Evolutionary conservation across 1,140 invertebrate species (phyloP).

Genomic region (Nomia melanderi): DNA sequence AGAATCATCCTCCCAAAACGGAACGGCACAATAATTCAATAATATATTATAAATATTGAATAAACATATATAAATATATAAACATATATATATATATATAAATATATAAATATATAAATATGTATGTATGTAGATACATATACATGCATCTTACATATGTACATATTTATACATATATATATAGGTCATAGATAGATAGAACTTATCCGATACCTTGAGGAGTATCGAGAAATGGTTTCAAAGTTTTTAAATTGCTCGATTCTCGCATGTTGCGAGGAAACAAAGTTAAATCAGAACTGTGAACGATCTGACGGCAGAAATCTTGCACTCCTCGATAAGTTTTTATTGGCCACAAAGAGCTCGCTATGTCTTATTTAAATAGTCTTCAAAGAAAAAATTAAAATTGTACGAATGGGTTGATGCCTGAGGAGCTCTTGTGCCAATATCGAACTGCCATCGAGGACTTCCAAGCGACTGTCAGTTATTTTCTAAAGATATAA

Average conservation of each 20-base stretch:
- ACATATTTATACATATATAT: slow-evolving; percentile 68
- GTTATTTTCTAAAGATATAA: slow-evolving; percentile 77
- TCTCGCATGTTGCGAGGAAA: slow-evolving; percentile 69
- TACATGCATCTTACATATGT: slow-evolving; percentile 56
- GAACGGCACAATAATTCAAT: slow-evolving; percentile 81
- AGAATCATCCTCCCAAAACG: slow-evolving; percentile 78
- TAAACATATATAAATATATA: slow-evolving; percentile 75
- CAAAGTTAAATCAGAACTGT: slow-evolving; percentile 69
- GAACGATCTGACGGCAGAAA: slow-evolving; percentile 67
- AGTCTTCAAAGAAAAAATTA: slow-evolving; percentile 45
- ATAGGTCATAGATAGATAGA: slow-evolving; percentile 74
- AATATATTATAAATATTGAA: slow-evolving; percentile 76
- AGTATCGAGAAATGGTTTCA: slow-evolving; percentile 73
- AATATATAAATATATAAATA: slow-evolving; percentile 24
- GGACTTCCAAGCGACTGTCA: slow-evolving; percentile 69
- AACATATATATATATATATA: slow-evolving; percentile 62
- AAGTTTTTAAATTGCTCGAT: slow-evolving; percentile 72
- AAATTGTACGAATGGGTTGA: slow-evolving; percentile 39
- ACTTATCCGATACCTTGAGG: slow-evolving; percentile 70
- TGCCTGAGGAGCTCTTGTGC: slow-evolving; percentile 53
- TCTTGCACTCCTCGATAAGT: slow-evolving; percentile 66
- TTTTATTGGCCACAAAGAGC: slow-evolving; percentile 53
- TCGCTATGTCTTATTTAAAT: slow-evolving; percentile 54
- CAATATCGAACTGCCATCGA: slow-evolving; percentile 59
- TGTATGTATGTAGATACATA: slow-evolving; percentile 59